Evolutionary conservation across 2,113 vertebrate species (phyloP), one percentile per base, ranked within the genome.

Genomic region (Sinocyclocheilus rhinocerous): DNA sequence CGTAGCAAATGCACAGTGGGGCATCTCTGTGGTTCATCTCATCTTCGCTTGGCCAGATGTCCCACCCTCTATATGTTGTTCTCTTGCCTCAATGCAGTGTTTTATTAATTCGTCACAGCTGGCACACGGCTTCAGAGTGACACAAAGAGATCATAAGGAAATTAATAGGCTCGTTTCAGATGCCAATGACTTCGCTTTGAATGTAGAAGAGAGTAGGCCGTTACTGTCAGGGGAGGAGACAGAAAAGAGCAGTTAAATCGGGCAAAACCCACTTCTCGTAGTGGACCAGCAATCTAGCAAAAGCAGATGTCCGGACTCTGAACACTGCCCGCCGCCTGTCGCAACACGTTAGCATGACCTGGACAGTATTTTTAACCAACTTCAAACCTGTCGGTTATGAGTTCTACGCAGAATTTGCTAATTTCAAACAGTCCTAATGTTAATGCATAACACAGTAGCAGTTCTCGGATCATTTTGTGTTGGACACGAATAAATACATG

Each of bases 21-120:
- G 22, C 33, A 7, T 81, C 72, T 78, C 36, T 73, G 52, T 63
- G 50, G 29, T 70, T 72, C 57, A 9, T 65, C 50, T 67, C 29
- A 72, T 80, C 76, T 81, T 5, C 26, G 61, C 57, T 52, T 81
- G 57, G 59, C 72, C 57, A 81, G 16, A 75, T 61, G 52, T 57
- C 76, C 52, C 52, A 3, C 24, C 52, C 26, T 33, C 16, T n/a
- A 59, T 36, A 78, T 63, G n/a, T 5, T 67, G 8, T 81, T 18
- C 2, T 3, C n/a, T 24, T 7, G 73, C 45, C 72, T 48, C 72
- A 24, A 24, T 75, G 7, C 5, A 15, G 72, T 8, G 42, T 76
- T 76, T 48, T 13, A 8, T 48, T 75, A 42, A 48, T 76, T 76
- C 73, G 1, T 13, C 42, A 8, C 7, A 1, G 42, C 73, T 76